Evolutionary conservation across 2,888 invertebrate genomes (phyloP), one percentile per base, ranked within the genome.

Genomic region (Amiota minor): DNA sequence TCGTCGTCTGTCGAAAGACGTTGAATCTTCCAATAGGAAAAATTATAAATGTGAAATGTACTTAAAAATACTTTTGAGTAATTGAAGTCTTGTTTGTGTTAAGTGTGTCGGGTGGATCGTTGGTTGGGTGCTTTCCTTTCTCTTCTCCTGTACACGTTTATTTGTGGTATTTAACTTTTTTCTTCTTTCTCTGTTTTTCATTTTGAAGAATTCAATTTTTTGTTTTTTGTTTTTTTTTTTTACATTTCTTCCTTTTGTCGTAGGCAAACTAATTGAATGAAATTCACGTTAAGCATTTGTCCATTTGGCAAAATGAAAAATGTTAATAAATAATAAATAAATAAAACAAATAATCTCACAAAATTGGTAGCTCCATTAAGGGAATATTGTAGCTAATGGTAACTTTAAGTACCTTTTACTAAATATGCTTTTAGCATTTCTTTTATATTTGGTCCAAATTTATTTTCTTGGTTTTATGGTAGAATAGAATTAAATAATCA

Each of bases 1-100:
- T 35, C 62, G 14, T 20, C 14, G n/a, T 4, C 45, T 35, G 62
- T 62, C 35, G 35, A 8, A 35, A 35, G 35, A 35, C 35, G 35
- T 35, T 35, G 35, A 35, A 35, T 62, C 62, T 12, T 45, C 12
- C 62, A 62, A 45, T 45, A 62, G 35, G 23, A 23, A 14, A 62
- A 62, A 62, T 62, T 62, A 62, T 62, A 62, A 62, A 62, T 62
- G 45, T 62, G 35, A 62, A 62, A 62, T 45, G 62, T 62, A 35
- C 62, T 62, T 62, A 62, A 62, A 62, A 62, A 35, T 62, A 62
- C 62, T 62, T 62, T 62, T 62, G 62, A 23, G 62, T 62, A 62
- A 62, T 62, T 62, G 62, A 59, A 59, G 59, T 59, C 20, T 59
- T 16, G 35, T 35, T 35, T 35, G 35, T 35, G 35, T 35, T 35